phyloP scores from a whole-genome alignment of 2,797 vertebrate genomes.

The Gastrophryne carolinensis region DNA sequence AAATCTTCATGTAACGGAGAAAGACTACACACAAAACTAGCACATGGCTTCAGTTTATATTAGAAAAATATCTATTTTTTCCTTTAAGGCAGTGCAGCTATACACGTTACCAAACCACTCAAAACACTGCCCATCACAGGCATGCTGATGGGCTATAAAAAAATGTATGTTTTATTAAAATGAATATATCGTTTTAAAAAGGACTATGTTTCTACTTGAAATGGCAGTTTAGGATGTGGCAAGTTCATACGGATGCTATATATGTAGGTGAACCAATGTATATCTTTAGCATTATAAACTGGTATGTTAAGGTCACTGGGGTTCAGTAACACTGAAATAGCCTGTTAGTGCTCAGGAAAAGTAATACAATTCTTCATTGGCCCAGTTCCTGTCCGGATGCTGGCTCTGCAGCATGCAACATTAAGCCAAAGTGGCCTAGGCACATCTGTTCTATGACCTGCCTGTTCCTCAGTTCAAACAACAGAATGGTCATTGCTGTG shows the following conservation, averaged over 20 bases:
- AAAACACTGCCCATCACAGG: conserved; percentile 67
- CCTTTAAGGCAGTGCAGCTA: conserved; percentile 63
- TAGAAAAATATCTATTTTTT: conserved; percentile 60
- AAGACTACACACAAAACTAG: conserved; percentile 62
- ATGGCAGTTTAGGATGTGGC: conserved; percentile 69
- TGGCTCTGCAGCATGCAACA: conserved; percentile 6
- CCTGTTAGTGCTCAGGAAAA: conserved; percentile 29
- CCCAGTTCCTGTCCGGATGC: conserved; percentile 19
- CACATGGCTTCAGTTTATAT: conserved; percentile 59
- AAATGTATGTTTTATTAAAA: conserved; percentile 68
- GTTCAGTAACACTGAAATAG: conserved; percentile 24
- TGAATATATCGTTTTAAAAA: conserved; percentile 66
- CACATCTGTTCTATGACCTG: not conserved
- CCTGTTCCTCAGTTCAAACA: conserved; percentile 72
- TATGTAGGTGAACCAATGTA: conserved; percentile 1
- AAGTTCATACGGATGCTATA: conserved; percentile 52
- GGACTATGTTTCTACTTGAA: conserved; percentile 67
- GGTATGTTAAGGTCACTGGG: conserved; percentile 5
- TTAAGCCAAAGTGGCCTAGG: conserved; percentile 6
- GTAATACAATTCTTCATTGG: not conserved
- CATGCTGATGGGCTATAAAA: conserved; percentile 71
- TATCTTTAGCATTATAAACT: conserved; percentile 21
- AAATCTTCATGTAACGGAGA: conserved; percentile 44
- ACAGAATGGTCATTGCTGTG: conserved; percentile 94
- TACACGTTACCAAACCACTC: conserved; percentile 61